Percentiles rank a stretch among this genome's conserved stretches.
phyloP scores from a whole-genome alignment of 2,797 vertebrate species.

The Phrynocephalus forsythii region DNA sequence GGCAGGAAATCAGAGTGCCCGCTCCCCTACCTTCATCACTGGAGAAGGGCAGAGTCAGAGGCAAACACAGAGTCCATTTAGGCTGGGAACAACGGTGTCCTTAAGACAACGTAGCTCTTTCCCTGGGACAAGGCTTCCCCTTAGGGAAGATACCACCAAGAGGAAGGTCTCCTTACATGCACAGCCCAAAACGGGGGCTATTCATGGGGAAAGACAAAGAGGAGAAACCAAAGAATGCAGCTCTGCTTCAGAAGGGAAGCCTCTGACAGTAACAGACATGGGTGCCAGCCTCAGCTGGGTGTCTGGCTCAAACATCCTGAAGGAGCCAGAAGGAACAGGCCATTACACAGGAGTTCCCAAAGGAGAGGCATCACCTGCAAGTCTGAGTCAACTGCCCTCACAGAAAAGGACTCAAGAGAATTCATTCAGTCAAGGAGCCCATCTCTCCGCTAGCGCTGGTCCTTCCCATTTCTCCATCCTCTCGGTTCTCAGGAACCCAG shows the following conservation, averaged over 20 bases:
- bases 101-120: background rate
- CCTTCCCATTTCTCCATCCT: background rate
- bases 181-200: background rate
- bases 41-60: background rate
- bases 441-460: background rate
- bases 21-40: background rate
- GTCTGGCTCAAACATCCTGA: background rate
- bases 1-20: background rate
- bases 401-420: background rate
- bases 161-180: background rate
- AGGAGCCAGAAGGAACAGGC: background rate
- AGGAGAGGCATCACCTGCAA: background rate
- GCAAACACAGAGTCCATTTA: background rate
- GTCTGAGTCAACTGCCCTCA: background rate
- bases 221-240: background rate
- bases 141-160: background rate
- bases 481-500: background rate
- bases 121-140: background rate
- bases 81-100: background rate
- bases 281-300: background rate
- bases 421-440: no score
- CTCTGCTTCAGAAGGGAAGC: background rate
- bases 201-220: background rate
- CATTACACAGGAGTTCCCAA: background rate
- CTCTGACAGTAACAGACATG: background rate